Evolutionary conservation across 2,797 vertebrate genomes (phyloP).

Genomic region (Harpagifer antarcticus): DNA sequence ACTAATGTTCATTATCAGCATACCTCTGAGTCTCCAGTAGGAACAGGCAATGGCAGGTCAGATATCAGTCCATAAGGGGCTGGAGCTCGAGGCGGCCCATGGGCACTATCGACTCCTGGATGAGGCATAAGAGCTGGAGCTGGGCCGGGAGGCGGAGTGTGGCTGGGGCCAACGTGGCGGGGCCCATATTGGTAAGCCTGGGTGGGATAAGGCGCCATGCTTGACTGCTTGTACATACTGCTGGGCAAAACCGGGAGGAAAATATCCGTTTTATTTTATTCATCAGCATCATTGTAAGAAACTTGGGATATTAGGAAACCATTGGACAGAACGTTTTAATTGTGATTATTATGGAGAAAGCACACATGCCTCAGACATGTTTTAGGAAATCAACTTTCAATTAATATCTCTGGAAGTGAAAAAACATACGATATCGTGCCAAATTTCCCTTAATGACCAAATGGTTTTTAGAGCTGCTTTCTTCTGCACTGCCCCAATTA

Average conservation of each 20-base stretch:
- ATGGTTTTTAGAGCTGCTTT: neutral
- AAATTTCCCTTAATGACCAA: neutral
- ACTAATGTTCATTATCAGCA: neutral
- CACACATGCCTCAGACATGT: neutral
- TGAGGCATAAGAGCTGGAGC: slow-evolving; percentile 74
- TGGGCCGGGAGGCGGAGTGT: slow-evolving; percentile 69
- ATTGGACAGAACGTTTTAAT: neutral
- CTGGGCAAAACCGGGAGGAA: slow-evolving; percentile 42
- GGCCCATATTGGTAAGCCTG: slow-evolving; percentile 92
- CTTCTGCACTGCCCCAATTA: neutral
- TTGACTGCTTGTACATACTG: slow-evolving; percentile 91
- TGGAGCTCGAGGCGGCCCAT: slow-evolving; percentile 86
- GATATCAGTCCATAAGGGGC: slow-evolving; percentile 91
- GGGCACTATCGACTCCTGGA: slow-evolving; percentile 83
- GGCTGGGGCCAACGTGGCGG: slow-evolving; percentile 76
- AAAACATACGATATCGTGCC: neutral
- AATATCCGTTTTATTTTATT: neutral
- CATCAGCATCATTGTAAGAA: neutral
- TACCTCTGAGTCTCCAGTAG: slow-evolving; percentile 88
- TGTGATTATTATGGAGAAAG: neutral
- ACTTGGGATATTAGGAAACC: neutral
- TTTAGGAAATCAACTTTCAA: neutral
- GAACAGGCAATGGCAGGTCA: slow-evolving; percentile 92
- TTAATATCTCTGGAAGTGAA: neutral
- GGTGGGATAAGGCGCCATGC: slow-evolving; percentile 88